Base-by-base conservation (phyloP, 2,113 vertebrate species). In the Lichenostomus cassidix region DNA sequence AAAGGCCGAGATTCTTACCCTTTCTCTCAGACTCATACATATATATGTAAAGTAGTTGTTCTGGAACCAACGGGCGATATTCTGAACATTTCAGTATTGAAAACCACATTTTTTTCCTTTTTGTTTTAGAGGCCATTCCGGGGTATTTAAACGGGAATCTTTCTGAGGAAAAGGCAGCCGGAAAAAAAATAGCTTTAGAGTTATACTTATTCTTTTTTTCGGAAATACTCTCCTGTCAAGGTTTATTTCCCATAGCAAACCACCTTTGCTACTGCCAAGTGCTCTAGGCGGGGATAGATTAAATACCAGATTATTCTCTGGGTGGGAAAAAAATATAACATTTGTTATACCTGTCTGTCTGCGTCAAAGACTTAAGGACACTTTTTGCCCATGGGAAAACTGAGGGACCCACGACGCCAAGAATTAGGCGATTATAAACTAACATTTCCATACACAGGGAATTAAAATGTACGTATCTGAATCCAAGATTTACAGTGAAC, bases 211-310 rank as follows among this genome's bases (percentile, higher is more conserved):
- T 90, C 67, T 94, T 96, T 85, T 87, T 91, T 97, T 97, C 83
- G 71, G 96, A 97, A 98, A 97, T 96, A 97, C 64, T 76, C 75
- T 92, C 86, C 97, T 98, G 97, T 97, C 97, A 97, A 93, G 87
- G 93, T 97, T 98, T 98, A 98, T 98, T 98, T 98, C 97, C 97
- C 95, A 59, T 95, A 95, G 97, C 97, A 97, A 97, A 97, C 95
- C 92, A 96, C 90, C 89, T 96, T 95, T 92, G 84, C 92, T 55
- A 92, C 86, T 97, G 96, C 95, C 97, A 97, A 92, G 95, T 94
- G 90, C 96, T 96, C 76, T 73, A 97, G 91, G 76, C 33, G 19
- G 46, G 68, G 83, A 87, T 69, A 96, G 87, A 95, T 97, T 96
- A 95, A 96, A 96, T 75, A 80, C 56, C 47, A 80, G 82, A 89